Base-by-base conservation (phyloP, 1,140 invertebrate species). In the Palaemon carinicauda region DNA sequence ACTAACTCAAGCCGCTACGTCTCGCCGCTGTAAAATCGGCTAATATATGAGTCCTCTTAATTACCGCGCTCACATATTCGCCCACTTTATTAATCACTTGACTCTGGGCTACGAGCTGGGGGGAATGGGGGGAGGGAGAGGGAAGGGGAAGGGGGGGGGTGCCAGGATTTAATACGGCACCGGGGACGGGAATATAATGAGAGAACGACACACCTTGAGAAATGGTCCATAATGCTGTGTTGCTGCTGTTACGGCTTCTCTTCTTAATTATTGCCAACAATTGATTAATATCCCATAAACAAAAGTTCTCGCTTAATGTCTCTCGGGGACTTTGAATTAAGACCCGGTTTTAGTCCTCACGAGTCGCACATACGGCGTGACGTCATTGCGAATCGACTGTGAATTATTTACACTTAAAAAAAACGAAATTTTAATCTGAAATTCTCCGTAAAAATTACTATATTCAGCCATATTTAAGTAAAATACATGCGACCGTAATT, bases 61-160 rank as follows among this genome's bases (percentile, higher is more conserved):
- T 73, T 73, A 73, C 69, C 27, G 33, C 74, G 74, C 74, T 77
- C 74, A 77, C 74, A 77, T 77, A 77, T 77, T 77, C 74, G 74
- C 31, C 33, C 24, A 77, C 33, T 77, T 77, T 77, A 77, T 77
- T 77, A 77, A 77, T 77, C 74, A 77, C 74, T 77, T 77, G 21
- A 19, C 51, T 50, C 27, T 77, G 74, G 41, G 41, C 41, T 41
- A 12, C 41, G 12, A 41, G 12, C 41, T 12, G 41, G 41, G 41
- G 41, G 41, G 41, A 7, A 12, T 0, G 41, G 41, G 3, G 41
- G 1, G 41, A 7, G 41, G 3, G 41, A 7, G 5, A 1, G 1
- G 3, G 41, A 41, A 12, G 52, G 41, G 52, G 33, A 77, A 41
- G 52, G 51, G 33, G 24, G 74, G n/a, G 19, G 24, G 74, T 52